Conservation (phyloP, 2,797 vertebrate species). For the Euthynnus affinis region DNA sequence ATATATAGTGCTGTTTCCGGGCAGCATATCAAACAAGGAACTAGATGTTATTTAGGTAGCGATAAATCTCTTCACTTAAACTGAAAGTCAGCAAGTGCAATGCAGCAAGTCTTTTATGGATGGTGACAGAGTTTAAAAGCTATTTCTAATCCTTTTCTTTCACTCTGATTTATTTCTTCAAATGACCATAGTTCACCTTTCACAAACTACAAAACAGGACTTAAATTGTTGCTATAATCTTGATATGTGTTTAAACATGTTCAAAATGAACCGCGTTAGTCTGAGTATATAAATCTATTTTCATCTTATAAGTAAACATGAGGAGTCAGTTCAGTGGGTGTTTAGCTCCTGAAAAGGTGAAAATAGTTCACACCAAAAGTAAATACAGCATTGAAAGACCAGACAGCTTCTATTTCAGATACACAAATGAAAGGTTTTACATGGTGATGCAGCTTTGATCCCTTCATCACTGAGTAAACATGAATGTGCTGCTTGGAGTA, state of each 20-base stretch:
- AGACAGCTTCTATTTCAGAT: conserved; percentile 1
- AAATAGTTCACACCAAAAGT: neutral
- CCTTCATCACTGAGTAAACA: neutral
- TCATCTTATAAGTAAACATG: neutral
- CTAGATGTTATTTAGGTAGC: neutral
- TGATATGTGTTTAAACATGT: neutral
- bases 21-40: neutral
- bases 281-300: neutral
- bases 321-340: neutral
- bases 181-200: neutral
- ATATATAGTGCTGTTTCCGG: conserved; percentile 21
- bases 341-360: neutral
- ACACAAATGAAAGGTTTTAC: neutral
- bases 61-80: conserved; percentile 8
- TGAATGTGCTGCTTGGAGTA: conserved; percentile 10
- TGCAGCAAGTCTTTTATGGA: conserved; percentile 9
- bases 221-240: neutral
- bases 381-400: conserved; percentile 5
- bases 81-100: conserved; percentile 9
- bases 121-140: conserved; percentile 12
- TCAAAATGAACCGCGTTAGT: neutral
- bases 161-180: conserved; percentile 17
- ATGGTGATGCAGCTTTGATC: neutral
- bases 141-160: neutral
- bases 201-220: neutral